These are phyloP conservation scores for Chironomus riparius DNA, from an alignment of 2,888 invertebrate genomes.

Conservation along the genomic window DNA sequence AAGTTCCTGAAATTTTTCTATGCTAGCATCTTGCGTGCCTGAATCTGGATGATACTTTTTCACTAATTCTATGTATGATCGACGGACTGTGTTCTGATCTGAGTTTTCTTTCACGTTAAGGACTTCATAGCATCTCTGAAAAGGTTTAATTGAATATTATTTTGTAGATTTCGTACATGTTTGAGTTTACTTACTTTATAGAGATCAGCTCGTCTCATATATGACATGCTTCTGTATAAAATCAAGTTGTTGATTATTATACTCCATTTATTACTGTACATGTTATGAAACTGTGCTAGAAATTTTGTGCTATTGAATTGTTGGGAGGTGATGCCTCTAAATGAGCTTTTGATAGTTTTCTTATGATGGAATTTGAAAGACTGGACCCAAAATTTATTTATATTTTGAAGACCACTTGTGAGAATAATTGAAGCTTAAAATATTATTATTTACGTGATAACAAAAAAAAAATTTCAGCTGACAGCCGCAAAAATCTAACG, in stretches of 20 bases:
- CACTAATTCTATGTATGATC: slow-evolving; percentile 64
- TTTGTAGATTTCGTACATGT: background rate
- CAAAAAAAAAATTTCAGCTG: too few relatives aligned
- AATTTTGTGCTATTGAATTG: too few relatives aligned
- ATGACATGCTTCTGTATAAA: background rate
- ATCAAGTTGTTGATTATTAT: background rate
- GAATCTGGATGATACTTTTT: slow-evolving; percentile 83
- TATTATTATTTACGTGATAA: too few relatives aligned
- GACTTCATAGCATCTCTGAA: slow-evolving; percentile 58
- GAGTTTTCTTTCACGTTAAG: slow-evolving; percentile 58
- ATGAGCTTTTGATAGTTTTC: too few relatives aligned
- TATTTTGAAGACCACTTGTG: too few relatives aligned
- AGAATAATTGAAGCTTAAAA: too few relatives aligned
- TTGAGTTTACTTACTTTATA: background rate
- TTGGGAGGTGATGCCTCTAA: too few relatives aligned
- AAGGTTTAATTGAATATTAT: slow-evolving; percentile 27
- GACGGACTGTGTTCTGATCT: slow-evolving; percentile 61
- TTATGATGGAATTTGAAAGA: too few relatives aligned
- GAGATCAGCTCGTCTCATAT: slow-evolving; percentile 4
- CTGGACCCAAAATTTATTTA: too few relatives aligned
- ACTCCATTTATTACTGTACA: background rate
- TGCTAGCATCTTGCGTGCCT: slow-evolving; percentile 58
- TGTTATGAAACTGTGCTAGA: background rate
- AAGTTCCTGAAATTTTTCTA: slow-evolving; percentile 62
- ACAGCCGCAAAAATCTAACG: too few relatives aligned